These are phyloP conservation scores for Serrognathus titanus DNA, from an alignment of 2,888 invertebrate species.

Conservation along the genomic window DNA sequence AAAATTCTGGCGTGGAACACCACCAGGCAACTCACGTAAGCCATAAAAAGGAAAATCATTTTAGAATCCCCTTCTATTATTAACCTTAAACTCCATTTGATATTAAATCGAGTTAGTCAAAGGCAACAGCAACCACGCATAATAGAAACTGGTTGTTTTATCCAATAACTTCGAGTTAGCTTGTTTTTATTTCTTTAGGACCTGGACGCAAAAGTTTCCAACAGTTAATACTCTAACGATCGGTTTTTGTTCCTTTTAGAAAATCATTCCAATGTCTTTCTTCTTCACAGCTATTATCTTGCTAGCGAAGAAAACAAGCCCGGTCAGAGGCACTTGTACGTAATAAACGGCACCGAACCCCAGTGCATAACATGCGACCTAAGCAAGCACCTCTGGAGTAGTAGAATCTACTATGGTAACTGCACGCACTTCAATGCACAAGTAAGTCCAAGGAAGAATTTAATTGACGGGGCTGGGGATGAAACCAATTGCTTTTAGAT, in stretches of 20 bases:
- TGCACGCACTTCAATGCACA: constrained; percentile 83
- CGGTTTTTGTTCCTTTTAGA: too few relatives aligned
- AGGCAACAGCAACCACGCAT: too few relatives aligned
- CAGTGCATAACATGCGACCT: constrained; percentile 85
- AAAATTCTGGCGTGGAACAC: constrained; percentile 84
- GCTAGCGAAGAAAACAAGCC: constrained; percentile 80
- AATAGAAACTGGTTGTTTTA: too few relatives aligned
- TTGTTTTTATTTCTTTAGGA: too few relatives aligned
- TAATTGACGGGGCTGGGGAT: not conserved
- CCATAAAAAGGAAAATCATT: too few relatives aligned
- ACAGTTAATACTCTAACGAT: too few relatives aligned
- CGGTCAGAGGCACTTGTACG: constrained; percentile 84
- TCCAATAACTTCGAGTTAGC: too few relatives aligned
- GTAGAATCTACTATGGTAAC: constrained; percentile 76
- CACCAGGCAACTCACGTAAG: constrained; percentile 74
- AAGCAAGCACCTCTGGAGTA: constrained; percentile 72
- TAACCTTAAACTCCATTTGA: too few relatives aligned
- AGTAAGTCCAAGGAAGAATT: constrained; percentile 50
- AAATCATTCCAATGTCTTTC: too few relatives aligned
- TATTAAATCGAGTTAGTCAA: too few relatives aligned
- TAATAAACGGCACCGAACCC: constrained; percentile 72
- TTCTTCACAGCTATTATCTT: constrained; percentile 49
- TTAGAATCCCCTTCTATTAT: too few relatives aligned
- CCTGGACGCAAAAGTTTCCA: too few relatives aligned
- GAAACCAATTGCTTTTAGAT: constrained; percentile 32